Evolutionary conservation across 2,888 invertebrate genomes (phyloP).

Genomic region (Cyaniris semiargus): DNA sequence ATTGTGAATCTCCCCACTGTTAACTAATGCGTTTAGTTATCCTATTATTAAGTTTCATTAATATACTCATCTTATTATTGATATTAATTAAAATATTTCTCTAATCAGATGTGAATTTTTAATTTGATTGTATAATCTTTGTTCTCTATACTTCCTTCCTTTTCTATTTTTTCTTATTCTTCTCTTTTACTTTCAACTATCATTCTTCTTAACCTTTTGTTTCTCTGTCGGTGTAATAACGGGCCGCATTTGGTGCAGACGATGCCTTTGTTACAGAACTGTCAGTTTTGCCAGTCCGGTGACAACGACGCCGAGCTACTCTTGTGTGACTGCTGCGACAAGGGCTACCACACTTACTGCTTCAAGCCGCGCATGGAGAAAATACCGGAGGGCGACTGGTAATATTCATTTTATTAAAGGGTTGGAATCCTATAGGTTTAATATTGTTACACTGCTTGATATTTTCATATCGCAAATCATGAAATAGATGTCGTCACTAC

Average conservation of each 20-base stretch:
- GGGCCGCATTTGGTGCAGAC: slow-evolving; percentile 29
- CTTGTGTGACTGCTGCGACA: slow-evolving; percentile 98
- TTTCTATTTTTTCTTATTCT: background rate
- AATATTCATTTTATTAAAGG: slow-evolving; percentile 51
- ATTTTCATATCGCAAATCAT: no score
- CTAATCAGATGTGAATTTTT: no score
- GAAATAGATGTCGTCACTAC: no score
- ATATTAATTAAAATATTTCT: no score
- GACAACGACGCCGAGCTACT: slow-evolving; percentile 97
- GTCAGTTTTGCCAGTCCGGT: slow-evolving; percentile 97
- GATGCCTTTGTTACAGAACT: slow-evolving; percentile 84
- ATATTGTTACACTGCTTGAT: no score
- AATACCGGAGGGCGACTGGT: slow-evolving; percentile 99
- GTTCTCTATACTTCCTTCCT: background rate
- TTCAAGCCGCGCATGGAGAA: slow-evolving; percentile 98
- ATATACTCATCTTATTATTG: no score
- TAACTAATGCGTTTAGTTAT: no score
- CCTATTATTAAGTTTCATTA: no score
- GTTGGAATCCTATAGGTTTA: no score
- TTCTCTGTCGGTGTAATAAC: slow-evolving; percentile 14
- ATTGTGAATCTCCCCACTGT: no score
- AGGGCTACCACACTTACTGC: slow-evolving; percentile 99
- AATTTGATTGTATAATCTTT: no score
- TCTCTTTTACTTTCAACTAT: background rate
- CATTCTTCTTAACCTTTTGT: background rate